Evolutionary conservation across 2,888 invertebrate species (phyloP).

Genomic region (Pasiphila rectangulata): DNA sequence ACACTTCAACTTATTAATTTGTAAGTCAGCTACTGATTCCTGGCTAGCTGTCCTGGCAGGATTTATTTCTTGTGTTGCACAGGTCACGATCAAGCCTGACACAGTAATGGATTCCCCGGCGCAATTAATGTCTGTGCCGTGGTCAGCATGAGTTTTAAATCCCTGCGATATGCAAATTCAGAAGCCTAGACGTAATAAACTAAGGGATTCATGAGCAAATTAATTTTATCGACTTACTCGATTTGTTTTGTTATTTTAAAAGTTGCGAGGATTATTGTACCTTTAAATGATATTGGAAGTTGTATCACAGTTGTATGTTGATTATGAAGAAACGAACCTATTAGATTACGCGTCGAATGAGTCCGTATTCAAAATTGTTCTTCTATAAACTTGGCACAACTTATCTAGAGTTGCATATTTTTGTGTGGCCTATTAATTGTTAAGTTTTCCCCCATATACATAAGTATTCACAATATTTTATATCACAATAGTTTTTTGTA

Average conservation of each 20-base stretch:
- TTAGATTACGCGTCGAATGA: no score
- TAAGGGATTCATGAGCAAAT: slow-evolving; percentile 9
- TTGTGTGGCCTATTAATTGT: no score
- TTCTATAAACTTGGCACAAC: no score
- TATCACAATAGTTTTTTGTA: no score
- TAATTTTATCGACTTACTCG: slow-evolving; percentile 1
- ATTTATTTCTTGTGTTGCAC: slow-evolving; percentile 29
- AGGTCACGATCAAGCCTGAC: slow-evolving; percentile 48
- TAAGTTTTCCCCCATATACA: no score
- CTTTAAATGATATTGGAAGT: no score
- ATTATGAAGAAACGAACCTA: no score
- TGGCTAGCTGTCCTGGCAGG: slow-evolving; percentile 28
- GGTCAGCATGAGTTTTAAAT: slow-evolving; percentile 17
- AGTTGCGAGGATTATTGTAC: neutral
- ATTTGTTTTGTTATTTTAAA: slow-evolving; percentile 1
- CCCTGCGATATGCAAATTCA: slow-evolving; percentile 16
- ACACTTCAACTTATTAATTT: no score
- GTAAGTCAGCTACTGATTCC: slow-evolving; percentile 15
- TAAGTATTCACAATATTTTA: no score
- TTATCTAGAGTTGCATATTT: no score
- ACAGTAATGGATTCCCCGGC: slow-evolving; percentile 38
- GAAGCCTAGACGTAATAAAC: slow-evolving; percentile 20
- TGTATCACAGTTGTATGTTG: no score
- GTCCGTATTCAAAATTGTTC: no score
- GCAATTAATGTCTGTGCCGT: slow-evolving; percentile 25